Percentiles rank a stretch among this genome's conserved stretches.
Evolutionary conservation across 2,888 invertebrate genomes (phyloP).

Genomic region (Acronicta psi): DNA sequence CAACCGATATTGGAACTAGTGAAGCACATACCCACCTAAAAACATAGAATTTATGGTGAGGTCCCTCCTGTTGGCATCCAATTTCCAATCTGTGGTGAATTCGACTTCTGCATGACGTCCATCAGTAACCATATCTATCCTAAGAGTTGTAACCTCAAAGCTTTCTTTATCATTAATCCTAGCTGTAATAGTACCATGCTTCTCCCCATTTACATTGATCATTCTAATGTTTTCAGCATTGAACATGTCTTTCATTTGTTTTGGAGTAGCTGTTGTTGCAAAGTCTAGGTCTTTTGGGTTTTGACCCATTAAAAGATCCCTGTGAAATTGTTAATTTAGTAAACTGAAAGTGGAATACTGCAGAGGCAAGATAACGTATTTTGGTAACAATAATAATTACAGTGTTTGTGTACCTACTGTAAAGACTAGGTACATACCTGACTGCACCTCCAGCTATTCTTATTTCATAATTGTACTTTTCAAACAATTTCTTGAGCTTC

Average conservation of each 20-base stretch:
- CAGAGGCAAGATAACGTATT: too few species aligned
- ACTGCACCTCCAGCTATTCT: constrained; percentile 99
- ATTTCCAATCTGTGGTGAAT: constrained; percentile 97
- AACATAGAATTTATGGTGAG: constrained; percentile 99
- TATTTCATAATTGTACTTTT: constrained; percentile 94
- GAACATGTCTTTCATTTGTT: constrained; percentile 98
- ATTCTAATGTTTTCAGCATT: constrained; percentile 94
- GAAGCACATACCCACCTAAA: constrained; percentile 88
- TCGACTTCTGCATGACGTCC: constrained; percentile 98
- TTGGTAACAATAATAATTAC: too few species aligned
- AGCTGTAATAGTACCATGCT: constrained; percentile 98
- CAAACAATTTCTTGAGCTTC: constrained; percentile 92
- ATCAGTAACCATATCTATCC: constrained; percentile 97
- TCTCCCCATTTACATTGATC: constrained; percentile 97
- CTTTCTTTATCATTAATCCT: constrained; percentile 98
- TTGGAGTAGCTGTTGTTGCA: constrained; percentile 98
- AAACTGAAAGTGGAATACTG: too few species aligned
- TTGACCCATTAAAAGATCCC: constrained; percentile 94
- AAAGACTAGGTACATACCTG: constrained; percentile 81
- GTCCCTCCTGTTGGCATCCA: constrained; percentile 98
- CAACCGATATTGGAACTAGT: too few species aligned
- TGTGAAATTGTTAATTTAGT: constrained; percentile 51
- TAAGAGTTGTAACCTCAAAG: constrained; percentile 97
- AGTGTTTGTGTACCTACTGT: too few species aligned
- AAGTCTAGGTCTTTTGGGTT: constrained; percentile 98